Percentiles rank a stretch among this genome's conserved stretches.
phyloP scores from a whole-genome alignment of 2,888 invertebrate genomes.

The Lasioglossum figueresi region DNA sequence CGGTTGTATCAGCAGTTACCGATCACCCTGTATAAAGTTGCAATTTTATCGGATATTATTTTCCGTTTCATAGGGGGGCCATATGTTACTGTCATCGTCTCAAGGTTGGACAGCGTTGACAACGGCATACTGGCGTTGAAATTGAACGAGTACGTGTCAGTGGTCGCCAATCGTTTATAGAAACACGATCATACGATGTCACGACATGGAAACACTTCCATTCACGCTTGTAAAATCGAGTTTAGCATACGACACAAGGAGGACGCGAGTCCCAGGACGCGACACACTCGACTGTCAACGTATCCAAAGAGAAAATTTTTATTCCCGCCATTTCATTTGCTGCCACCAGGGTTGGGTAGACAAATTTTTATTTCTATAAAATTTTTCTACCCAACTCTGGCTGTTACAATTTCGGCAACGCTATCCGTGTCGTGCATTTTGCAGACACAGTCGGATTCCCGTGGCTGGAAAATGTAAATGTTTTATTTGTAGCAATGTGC shows the following conservation, averaged over 20 bases:
- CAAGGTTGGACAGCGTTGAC: background rate
- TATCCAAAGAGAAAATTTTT: constrained; percentile 34
- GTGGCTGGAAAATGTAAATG: background rate
- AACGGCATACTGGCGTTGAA: background rate
- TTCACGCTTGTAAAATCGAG: constrained; percentile 42
- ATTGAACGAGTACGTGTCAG: background rate
- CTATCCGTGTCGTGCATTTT: constrained; percentile 11
- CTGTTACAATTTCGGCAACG: background rate
- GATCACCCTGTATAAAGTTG: too few relatives aligned
- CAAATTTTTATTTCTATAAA: too few relatives aligned
- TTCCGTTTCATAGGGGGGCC: background rate
- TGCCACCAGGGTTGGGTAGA: too few relatives aligned
- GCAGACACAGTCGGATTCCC: background rate
- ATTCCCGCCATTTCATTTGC: constrained; percentile 32
- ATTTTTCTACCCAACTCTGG: too few relatives aligned
- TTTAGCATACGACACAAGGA: constrained; percentile 37
- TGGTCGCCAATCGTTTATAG: constrained; percentile 5
- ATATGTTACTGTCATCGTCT: background rate
- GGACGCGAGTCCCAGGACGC: constrained; percentile 11
- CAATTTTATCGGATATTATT: background rate
- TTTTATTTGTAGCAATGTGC: background rate
- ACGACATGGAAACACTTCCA: constrained; percentile 29
- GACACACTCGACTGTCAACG: constrained; percentile 10
- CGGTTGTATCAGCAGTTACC: background rate
- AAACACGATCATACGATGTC: background rate